Evolutionary conservation across 2,797 vertebrate species (phyloP).

Genomic region (Bufotes viridis): DNA sequence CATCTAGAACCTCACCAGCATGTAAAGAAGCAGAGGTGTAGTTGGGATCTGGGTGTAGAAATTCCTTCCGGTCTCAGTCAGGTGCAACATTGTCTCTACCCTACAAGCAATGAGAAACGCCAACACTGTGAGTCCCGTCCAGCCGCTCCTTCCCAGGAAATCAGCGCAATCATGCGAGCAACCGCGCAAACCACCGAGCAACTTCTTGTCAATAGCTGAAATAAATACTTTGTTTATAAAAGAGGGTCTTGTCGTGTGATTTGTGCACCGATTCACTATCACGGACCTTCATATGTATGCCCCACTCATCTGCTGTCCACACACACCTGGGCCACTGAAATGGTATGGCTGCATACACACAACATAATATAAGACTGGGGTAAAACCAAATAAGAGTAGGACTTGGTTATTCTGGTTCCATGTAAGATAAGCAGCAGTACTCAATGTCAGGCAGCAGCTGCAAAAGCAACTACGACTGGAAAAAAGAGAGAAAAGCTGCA

Average conservation of each 20-base stretch:
- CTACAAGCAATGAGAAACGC: conserved; percentile 45
- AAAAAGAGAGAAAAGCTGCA: too few species aligned
- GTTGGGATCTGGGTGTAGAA: background rate
- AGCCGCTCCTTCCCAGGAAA: conserved; percentile 26
- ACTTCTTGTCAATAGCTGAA: conserved; percentile 64
- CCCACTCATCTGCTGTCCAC: too few species aligned
- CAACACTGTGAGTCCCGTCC: conserved; percentile 49
- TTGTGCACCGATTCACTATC: background rate
- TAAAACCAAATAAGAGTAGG: too few species aligned
- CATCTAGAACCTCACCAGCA: conserved; percentile 11
- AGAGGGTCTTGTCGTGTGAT: conserved; percentile 61
- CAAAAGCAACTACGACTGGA: too few species aligned
- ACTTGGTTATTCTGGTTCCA: too few species aligned
- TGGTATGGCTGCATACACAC: too few species aligned
- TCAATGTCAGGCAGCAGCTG: too few species aligned
- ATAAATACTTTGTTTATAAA: conserved; percentile 67
- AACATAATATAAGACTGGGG: too few species aligned
- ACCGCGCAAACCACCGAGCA: conserved; percentile 40
- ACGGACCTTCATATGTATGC: too few species aligned
- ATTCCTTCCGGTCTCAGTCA: background rate
- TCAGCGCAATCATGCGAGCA: conserved; percentile 47
- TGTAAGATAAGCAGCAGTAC: too few species aligned
- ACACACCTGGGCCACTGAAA: too few species aligned
- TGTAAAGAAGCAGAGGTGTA: background rate
- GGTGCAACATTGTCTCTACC: background rate